Evolutionary conservation across 1,140 invertebrate genomes (phyloP).

Genomic region (Drosophila equinoxialis): DNA sequence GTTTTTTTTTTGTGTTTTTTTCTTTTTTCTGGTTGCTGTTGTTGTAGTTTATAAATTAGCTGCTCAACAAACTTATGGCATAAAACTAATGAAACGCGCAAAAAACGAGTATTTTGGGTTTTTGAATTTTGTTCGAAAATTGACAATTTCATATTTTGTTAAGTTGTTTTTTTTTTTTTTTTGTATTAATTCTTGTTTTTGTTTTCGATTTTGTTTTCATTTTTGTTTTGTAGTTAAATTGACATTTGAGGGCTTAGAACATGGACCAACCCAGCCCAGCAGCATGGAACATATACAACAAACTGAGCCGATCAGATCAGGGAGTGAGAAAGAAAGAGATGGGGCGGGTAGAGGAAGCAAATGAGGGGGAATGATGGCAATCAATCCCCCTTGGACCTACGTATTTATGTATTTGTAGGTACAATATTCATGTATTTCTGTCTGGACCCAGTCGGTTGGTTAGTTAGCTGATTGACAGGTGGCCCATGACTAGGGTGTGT

Average conservation of each 20-base stretch:
- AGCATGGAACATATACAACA: not conserved
- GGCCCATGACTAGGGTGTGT: conserved; percentile 46
- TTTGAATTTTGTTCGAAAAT: conserved; percentile 31
- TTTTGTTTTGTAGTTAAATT: conserved; percentile 47
- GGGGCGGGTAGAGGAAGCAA: not conserved
- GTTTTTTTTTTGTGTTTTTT: conserved; percentile 28
- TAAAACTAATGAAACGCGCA: conserved; percentile 62
- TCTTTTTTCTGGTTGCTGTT: conserved; percentile 29
- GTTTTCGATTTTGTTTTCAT: conserved; percentile 23
- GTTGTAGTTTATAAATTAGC: conserved; percentile 35
- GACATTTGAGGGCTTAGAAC: conserved; percentile 56
- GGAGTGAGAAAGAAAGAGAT: not conserved
- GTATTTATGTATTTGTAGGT: conserved; percentile 2
- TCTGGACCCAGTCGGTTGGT: conserved; percentile 7
- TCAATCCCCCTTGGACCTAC: not conserved
- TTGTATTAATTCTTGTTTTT: not conserved
- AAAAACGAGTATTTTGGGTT: conserved; percentile 56
- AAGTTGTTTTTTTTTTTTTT: not conserved
- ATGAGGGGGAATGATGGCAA: not conserved
- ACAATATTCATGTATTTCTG: conserved; percentile 10
- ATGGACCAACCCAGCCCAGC: conserved; percentile 21
- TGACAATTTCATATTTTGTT: conserved; percentile 44
- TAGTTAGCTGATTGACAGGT: conserved; percentile 52
- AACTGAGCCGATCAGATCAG: not conserved
- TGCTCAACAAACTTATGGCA: conserved; percentile 65